Conservation (phyloP, 2,888 invertebrate species). For the Athrips mouffetella region DNA sequence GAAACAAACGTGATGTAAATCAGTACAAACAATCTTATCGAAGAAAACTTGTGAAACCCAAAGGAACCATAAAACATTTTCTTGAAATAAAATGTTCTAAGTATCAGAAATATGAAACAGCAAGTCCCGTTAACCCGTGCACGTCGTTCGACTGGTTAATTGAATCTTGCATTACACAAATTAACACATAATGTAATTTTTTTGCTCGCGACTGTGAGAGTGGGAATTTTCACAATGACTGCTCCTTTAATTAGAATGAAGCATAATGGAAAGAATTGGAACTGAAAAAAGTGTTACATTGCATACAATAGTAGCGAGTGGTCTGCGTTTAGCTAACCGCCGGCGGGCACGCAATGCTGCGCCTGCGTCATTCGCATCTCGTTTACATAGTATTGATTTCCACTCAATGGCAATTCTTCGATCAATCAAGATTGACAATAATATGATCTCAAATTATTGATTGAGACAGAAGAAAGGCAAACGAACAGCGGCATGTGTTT, state of each 20-base stretch:
- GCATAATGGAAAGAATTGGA: constrained; percentile 45
- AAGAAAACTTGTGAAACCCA: too few relatives aligned
- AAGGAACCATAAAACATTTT: too few relatives aligned
- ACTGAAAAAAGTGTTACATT: constrained; percentile 45
- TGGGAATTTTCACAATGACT: constrained; percentile 54
- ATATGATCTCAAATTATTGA: too few relatives aligned
- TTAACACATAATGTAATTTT: constrained; percentile 54
- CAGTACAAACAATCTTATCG: too few relatives aligned
- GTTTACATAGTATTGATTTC: too few relatives aligned
- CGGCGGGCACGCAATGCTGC: constrained; percentile 34
- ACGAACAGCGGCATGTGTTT: too few relatives aligned
- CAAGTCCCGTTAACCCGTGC: constrained; percentile 23
- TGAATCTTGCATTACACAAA: constrained; percentile 48
- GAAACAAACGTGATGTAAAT: too few relatives aligned
- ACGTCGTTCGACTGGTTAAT: constrained; percentile 26
- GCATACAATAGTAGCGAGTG: constrained; percentile 44
- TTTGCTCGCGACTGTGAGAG: constrained; percentile 47
- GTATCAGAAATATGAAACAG: neutral
- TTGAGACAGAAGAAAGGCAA: too few relatives aligned
- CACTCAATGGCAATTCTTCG: too few relatives aligned
- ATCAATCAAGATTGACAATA: too few relatives aligned
- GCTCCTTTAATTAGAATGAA: constrained; percentile 53
- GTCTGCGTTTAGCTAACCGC: constrained; percentile 37
- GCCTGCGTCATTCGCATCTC: neutral
- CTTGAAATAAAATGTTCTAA: too few relatives aligned